Conservation (phyloP, 2,888 invertebrate genomes). For the Drosophila atripex region DNA sequence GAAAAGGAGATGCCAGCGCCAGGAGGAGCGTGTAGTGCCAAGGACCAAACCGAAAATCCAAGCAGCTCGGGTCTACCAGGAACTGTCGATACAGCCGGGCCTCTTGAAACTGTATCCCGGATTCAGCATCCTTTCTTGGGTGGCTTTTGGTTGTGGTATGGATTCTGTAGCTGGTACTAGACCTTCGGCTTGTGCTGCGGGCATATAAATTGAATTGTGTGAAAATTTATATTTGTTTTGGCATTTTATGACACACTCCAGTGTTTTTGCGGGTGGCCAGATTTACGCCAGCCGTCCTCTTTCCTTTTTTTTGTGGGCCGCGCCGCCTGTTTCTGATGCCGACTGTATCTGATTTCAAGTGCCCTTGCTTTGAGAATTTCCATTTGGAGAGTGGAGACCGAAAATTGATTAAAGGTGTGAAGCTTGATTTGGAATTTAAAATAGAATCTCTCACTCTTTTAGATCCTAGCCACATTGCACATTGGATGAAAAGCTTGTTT, state of each 20-base stretch:
- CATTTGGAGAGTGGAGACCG: background rate
- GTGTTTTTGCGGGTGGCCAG: slow-evolving; percentile 37
- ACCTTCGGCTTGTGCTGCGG: slow-evolving; percentile 34
- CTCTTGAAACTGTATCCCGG: slow-evolving; percentile 45
- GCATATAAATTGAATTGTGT: slow-evolving; percentile 62
- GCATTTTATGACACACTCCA: slow-evolving; percentile 59
- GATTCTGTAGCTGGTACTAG: slow-evolving; percentile 1
- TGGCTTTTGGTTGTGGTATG: slow-evolving; percentile 1
- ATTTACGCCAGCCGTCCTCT: slow-evolving; percentile 10
- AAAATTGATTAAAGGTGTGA: slow-evolving; percentile 66
- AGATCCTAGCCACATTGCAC: background rate
- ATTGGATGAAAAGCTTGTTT: background rate
- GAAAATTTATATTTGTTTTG: slow-evolving; percentile 62
- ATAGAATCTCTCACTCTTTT: slow-evolving; percentile 22
- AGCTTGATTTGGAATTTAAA: slow-evolving; percentile 64
- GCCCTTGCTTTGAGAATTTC: slow-evolving; percentile 21
- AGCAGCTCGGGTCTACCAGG: slow-evolving; percentile 23
- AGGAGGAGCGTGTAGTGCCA: background rate
- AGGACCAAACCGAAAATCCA: slow-evolving; percentile 12
- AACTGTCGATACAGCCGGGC: slow-evolving; percentile 42
- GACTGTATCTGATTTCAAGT: slow-evolving; percentile 43
- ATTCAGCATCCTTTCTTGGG: slow-evolving; percentile 42
- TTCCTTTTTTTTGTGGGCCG: slow-evolving; percentile 1
- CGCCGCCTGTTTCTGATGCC: slow-evolving; percentile 19
- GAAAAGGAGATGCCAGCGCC: slow-evolving; percentile 12